These are phyloP conservation scores for Paedocypris sp. DNA, from an alignment of 2,113 vertebrate species.

Conservation along the genomic window DNA sequence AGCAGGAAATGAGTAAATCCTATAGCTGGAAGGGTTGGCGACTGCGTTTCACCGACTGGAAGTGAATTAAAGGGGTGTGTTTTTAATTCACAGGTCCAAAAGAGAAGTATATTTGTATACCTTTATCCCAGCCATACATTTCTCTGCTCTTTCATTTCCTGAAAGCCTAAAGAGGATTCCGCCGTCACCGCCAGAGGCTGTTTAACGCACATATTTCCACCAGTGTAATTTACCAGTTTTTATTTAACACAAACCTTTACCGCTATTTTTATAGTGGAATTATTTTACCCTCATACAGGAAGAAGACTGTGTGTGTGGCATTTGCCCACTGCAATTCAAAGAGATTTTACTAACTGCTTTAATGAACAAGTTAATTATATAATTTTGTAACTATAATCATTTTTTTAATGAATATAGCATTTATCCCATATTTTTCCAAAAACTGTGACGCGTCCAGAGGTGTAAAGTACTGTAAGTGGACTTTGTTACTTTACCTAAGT, in stretches of 20 bases:
- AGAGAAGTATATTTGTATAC: neutral
- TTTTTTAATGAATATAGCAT: too few relatives aligned
- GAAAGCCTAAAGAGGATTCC: slow-evolving; percentile 27
- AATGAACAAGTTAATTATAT: too few relatives aligned
- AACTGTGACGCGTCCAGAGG: too few relatives aligned
- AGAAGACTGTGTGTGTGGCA: too few relatives aligned
- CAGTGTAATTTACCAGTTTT: slow-evolving; percentile 1
- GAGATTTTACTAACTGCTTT: too few relatives aligned
- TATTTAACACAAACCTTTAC: neutral
- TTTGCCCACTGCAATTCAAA: too few relatives aligned
- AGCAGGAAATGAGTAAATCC: slow-evolving; percentile 40
- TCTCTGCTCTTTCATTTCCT: slow-evolving; percentile 37
- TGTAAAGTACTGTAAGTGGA: too few relatives aligned
- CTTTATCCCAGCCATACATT: neutral
- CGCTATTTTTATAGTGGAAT: neutral
- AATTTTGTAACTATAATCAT: too few relatives aligned
- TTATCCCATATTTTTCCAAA: too few relatives aligned
- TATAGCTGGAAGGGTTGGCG: slow-evolving; percentile 36
- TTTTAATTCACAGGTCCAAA: neutral
- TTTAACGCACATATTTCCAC: neutral
- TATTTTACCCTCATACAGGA: neutral
- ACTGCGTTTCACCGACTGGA: slow-evolving; percentile 15
- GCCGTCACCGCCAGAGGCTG: slow-evolving; percentile 3
- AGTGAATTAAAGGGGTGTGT: too few relatives aligned
- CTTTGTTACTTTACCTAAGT: too few relatives aligned